Base-by-base conservation (phyloP, 2,888 invertebrate species). In the Fissipunctia ypsillon region DNA sequence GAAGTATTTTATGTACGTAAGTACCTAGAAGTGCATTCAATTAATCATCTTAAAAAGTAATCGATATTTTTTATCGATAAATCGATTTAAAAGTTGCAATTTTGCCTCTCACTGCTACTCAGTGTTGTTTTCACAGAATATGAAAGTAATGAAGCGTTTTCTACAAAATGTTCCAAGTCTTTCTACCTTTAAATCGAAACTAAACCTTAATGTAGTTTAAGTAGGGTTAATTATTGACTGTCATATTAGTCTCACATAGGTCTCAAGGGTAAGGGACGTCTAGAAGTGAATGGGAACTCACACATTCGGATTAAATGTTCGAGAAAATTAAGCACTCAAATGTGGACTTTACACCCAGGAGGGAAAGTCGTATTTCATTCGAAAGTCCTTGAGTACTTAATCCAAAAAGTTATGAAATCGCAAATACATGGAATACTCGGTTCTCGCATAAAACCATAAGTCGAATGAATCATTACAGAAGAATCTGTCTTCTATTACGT, bases 281-380 rank as follows among this genome's bases (percentile, higher is more conserved):
- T 65, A 75, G 83, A 78, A 85, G 92, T 89, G 93, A 93, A 93
- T 93, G 93, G 93, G 85, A 82, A 91, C 90, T 76, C 89, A 90
- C 91, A 92, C 91, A 87, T 80, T 75, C 80, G 67, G 52, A 81
- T 63, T 73, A 65, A 77, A 81, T 80, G 75, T 80, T 79, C 79
- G 63, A 70, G 45, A 65, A 48, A 60, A 66, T 57, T 45, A 25
- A 12, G 3, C 69, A 73, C 38, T 50, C 54, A 7, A 88, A 76
- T 71, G 61, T 82, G 38, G 41, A 80, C 83, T 81, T 69, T 85
- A 82, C 7, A 0, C 0, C 0, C 0, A 22, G 0, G 0, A 0
- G 0, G n/a, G 78, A 89, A 77, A 77, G 87, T 85, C 61, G 48
- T 64, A 78, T 80, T 74, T 88, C 10, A 25, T 38, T 57, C 80